Conservation (phyloP, 2,888 invertebrate species). For the Nymphalis urticae region DNA sequence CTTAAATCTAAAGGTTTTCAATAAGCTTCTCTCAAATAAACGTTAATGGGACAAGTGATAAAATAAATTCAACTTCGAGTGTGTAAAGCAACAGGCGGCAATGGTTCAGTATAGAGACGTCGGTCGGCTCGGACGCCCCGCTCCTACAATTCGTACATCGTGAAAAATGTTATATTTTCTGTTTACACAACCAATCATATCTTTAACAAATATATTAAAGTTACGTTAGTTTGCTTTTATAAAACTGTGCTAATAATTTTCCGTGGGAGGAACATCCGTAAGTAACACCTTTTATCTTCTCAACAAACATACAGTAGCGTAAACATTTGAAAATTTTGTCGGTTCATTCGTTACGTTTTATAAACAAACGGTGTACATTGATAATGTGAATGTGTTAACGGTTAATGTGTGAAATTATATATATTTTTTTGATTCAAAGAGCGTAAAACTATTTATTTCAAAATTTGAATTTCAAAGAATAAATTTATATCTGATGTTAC, state of each 20-base stretch:
- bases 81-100: conserved; percentile 33
- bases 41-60: conserved; percentile 19
- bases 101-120: conserved; percentile 38
- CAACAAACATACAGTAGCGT: conserved; percentile 46
- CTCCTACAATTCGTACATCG: conserved; percentile 26
- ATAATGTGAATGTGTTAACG: conserved; percentile 31
- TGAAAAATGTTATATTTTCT: conserved; percentile 21
- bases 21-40: conserved; percentile 22
- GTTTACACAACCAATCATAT: conserved; percentile 31
- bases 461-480: neutral
- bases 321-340: conserved; percentile 53
- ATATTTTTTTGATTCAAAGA: neutral
- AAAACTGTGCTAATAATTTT: conserved; percentile 43
- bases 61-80: conserved; percentile 28
- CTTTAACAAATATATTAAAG: conserved; percentile 40
- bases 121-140: conserved; percentile 40
- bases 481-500: neutral
- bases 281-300: conserved; percentile 56
- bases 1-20: conserved; percentile 20
- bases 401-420: conserved; percentile 10
- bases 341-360: conserved; percentile 44
- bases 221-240: conserved; percentile 47
- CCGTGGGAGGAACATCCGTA: conserved; percentile 49
- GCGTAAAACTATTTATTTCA: too few relatives aligned
- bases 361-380: conserved; percentile 45